Conservation (phyloP, 2,797 vertebrate genomes). For the Hydrocynus forskahlii region DNA sequence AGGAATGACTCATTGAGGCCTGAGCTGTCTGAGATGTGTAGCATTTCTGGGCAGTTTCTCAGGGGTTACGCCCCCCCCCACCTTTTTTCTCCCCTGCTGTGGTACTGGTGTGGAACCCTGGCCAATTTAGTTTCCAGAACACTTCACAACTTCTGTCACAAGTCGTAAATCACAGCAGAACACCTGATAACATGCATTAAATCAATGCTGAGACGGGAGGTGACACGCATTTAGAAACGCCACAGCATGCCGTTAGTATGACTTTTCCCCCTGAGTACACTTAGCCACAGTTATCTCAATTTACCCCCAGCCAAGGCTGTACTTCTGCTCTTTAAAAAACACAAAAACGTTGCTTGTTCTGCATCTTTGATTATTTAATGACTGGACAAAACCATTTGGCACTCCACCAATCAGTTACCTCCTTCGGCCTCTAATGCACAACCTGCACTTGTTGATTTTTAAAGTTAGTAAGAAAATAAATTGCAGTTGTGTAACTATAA, state of each 20-base stretch:
- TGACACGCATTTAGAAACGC: conserved; percentile 27
- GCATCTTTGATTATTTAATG: conserved; percentile 57
- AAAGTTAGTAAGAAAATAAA: neutral
- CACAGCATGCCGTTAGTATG: conserved; percentile 55
- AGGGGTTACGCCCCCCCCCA: neutral
- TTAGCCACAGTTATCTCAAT: conserved; percentile 49
- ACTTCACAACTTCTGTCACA: conserved; percentile 36
- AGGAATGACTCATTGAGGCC: conserved; percentile 32
- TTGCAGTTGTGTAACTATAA: conserved; percentile 2
- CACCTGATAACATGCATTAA: conserved; percentile 56
- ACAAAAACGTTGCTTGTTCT: conserved; percentile 17
- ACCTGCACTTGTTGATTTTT: conserved; percentile 24
- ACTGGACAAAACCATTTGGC: conserved; percentile 42
- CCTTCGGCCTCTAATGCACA: neutral
- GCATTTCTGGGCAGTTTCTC: conserved; percentile 28
- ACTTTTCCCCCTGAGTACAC: conserved; percentile 33
- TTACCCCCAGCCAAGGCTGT: conserved; percentile 27
- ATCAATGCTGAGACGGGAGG: conserved; percentile 28
- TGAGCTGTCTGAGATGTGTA: conserved; percentile 22
- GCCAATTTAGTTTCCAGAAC: conserved; percentile 39
- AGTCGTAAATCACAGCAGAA: conserved; percentile 44
- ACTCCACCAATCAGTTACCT: conserved; percentile 37
- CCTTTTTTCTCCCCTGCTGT: conserved; percentile 23
- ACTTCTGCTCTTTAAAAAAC: conserved; percentile 34
- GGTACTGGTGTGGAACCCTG: conserved; percentile 37